Conservation (phyloP, 23 tunicate species). For the Styela clava region DNA sequence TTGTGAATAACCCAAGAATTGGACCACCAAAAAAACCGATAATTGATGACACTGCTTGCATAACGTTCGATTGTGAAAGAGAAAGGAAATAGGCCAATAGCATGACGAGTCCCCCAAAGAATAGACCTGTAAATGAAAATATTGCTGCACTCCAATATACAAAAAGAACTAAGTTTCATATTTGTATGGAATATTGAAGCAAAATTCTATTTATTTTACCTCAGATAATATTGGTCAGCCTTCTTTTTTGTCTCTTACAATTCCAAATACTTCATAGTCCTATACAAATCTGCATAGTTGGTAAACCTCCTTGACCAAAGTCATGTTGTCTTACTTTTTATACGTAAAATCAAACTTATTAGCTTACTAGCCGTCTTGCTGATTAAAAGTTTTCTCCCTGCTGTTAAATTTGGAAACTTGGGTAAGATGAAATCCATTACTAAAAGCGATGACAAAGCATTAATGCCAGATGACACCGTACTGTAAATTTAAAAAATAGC, state of each 20-base stretch:
- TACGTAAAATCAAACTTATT: too few relatives aligned
- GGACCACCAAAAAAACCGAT: background rate
- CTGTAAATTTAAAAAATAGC: constrained; percentile 29
- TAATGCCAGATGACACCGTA: constrained; percentile 54
- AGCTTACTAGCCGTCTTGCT: constrained; percentile 24
- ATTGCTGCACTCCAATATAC: too few relatives aligned
- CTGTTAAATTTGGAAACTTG: constrained; percentile 16
- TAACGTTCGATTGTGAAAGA: background rate
- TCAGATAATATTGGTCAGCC: too few relatives aligned
- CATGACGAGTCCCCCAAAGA: background rate
- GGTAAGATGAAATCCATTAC: constrained; percentile 32
- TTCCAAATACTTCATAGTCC: too few relatives aligned
- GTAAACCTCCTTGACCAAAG: too few relatives aligned
- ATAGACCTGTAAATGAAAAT: background rate
- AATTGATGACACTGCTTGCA: background rate
- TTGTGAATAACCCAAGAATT: background rate
- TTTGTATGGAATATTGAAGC: too few relatives aligned
- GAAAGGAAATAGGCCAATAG: background rate
- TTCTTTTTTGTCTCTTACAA: too few relatives aligned
- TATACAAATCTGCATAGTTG: too few relatives aligned
- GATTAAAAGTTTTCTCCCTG: background rate
- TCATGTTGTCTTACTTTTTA: too few relatives aligned
- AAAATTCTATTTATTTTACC: too few relatives aligned
- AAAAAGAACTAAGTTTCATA: too few relatives aligned
- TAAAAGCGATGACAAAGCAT: constrained; percentile 25